Evolutionary conservation across 92 coral and sea anemone species (phyloP).

Genomic region (Actinostola sp.): DNA sequence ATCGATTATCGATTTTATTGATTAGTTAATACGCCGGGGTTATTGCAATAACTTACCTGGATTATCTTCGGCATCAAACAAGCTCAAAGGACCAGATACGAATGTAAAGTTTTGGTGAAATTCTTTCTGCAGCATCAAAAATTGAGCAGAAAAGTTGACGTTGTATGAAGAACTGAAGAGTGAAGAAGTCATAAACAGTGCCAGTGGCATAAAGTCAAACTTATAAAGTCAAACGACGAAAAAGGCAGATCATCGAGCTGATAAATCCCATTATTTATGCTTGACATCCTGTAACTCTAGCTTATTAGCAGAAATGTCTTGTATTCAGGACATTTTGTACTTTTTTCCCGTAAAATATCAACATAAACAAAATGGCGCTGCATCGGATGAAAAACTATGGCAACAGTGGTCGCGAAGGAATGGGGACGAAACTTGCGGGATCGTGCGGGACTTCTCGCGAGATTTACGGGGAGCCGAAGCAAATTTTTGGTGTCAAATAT

Average conservation of each 20-base stretch:
- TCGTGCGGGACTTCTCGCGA: conserved; percentile 7
- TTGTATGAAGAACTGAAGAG: neutral
- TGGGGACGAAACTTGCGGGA: neutral
- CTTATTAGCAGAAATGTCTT: neutral
- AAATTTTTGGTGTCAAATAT: too few relatives aligned
- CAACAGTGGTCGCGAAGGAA: conserved; percentile 9
- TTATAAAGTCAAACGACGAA: conserved; percentile 40
- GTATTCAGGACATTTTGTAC: neutral
- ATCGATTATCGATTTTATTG: too few relatives aligned
- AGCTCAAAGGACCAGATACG: conserved; percentile 87
- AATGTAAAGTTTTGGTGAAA: conserved; percentile 88
- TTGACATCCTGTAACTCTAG: conserved; percentile 40
- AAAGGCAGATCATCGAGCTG: conserved; percentile 82
- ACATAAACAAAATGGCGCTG: conserved; percentile 19
- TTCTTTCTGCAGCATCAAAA: conserved; percentile 59
- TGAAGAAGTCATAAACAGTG: too few relatives aligned
- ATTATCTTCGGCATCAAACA: conserved; percentile 80
- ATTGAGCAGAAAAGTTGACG: neutral
- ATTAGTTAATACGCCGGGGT: too few relatives aligned
- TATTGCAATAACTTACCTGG: conserved; percentile 55
- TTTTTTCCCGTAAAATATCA: neutral
- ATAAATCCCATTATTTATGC: conserved; percentile 53
- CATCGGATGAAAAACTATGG: conserved; percentile 16
- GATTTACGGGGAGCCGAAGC: neutral
- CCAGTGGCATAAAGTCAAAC: neutral